Conservation (phyloP, 1,140 invertebrate species). For the Drosophila mayri region DNA sequence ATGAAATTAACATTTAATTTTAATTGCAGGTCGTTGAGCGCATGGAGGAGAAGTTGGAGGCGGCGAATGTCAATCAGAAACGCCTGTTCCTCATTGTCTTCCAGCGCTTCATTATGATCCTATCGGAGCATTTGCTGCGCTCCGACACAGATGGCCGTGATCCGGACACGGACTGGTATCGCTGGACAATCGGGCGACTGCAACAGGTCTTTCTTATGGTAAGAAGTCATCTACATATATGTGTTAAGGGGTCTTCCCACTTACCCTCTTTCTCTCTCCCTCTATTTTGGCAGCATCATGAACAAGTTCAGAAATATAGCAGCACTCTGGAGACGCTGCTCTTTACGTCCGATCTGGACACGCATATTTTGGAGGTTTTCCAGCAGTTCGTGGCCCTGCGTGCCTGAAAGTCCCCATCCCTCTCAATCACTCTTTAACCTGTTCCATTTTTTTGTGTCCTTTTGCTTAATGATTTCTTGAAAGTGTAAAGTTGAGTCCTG, state of each 20-base stretch:
- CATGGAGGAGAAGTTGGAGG: slow-evolving; percentile 98
- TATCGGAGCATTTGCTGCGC: slow-evolving; percentile 97
- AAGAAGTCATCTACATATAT: slow-evolving; percentile 72
- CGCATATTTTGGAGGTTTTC: slow-evolving; percentile 98
- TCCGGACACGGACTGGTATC: slow-evolving; percentile 98
- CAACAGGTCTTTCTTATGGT: slow-evolving; percentile 98
- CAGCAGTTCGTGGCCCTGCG: slow-evolving; percentile 94
- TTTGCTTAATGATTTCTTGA: slow-evolving; percentile 1
- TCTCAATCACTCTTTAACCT: not conserved
- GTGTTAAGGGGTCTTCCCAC: not conserved
- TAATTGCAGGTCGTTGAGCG: slow-evolving; percentile 90
- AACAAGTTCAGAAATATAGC: slow-evolving; percentile 99
- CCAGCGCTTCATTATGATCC: slow-evolving; percentile 99
- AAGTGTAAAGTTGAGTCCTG: slow-evolving; percentile 2
- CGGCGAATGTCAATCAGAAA: slow-evolving; percentile 97
- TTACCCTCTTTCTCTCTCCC: slow-evolving; percentile 25
- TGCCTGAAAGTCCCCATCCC: slow-evolving; percentile 41
- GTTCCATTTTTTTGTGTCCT: not conserved
- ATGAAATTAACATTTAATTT: not conserved
- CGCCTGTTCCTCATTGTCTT: slow-evolving; percentile 99
- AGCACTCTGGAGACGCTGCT: slow-evolving; percentile 96
- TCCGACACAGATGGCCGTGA: slow-evolving; percentile 97
- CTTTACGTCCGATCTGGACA: slow-evolving; percentile 98
- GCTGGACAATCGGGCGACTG: slow-evolving; percentile 97
- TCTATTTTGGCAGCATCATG: slow-evolving; percentile 92